Base-by-base conservation (phyloP, 2,797 vertebrate genomes). In the Falco peregrinus region DNA sequence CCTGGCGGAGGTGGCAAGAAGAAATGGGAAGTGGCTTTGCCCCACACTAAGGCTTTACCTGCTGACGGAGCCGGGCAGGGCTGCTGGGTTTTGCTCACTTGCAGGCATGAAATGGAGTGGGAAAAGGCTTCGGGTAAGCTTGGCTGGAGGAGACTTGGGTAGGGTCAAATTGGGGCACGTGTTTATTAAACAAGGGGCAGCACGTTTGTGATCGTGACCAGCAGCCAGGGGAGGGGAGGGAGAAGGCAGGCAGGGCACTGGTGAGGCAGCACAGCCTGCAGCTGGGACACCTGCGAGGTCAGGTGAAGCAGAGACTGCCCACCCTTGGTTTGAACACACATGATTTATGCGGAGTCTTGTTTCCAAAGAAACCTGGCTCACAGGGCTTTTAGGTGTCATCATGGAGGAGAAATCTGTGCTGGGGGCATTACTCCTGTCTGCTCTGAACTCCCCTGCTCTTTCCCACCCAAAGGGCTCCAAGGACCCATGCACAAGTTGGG, bases 241-340 rank as follows among this genome's bases (percentile, higher is more conserved):
- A 65, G 26, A 24, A 84, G 41, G 12, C 16, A 37, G 4, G 6
- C 1, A 0, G 28, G 19, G 35, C 10, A 75, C 67, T 67, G 68
- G 15, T 22, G 28, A 53, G 22, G 48, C 19, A 67, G 37, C 4
- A 86, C 24, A 18, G 29, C 11, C 19, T 39, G 31, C 0, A 1
- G 7, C n/a, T 43, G 35, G 13, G 28, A 16, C 2, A 19, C 2
- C 12, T 26, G 57, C 0, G 0, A 22, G 16, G 25, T 47, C 47
- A 63, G 59, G 37, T 28, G 16, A 75, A 33, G 5, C 12, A 48
- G 22, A 18, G 16, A 48, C 3, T 1, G 0, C 35, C 10, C 33
- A 37, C 4, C 25, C n/a, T 60, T n/a, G 6, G 4, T 68, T 16
- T 50, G 18, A 57, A 33, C 31, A 21, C 3, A 5, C 19, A 25